phyloP scores from a whole-genome alignment of 2,888 invertebrate species.

The Drosophila macrospina region DNA sequence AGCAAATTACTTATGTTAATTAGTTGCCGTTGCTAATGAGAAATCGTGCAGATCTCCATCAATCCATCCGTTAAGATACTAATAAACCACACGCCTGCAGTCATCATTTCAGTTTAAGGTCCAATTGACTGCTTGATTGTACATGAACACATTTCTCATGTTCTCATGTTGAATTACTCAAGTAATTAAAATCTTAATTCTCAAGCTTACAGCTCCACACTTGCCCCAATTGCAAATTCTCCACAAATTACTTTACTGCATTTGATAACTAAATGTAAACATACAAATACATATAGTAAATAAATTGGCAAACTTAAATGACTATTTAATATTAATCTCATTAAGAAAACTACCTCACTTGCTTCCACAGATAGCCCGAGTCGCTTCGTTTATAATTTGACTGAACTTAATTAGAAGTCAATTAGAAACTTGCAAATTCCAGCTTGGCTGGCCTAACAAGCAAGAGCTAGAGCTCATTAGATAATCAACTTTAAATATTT shows the following conservation, averaged over 20 bases:
- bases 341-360: not conserved
- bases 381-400: not conserved
- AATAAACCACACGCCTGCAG: slow-evolving; percentile 46
- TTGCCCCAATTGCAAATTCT: too few species aligned
- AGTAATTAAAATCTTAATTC: slow-evolving; percentile 21
- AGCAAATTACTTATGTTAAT: slow-evolving; percentile 80
- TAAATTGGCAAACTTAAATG: not conserved
- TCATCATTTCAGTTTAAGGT: slow-evolving; percentile 24
- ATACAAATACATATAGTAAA: too few species aligned
- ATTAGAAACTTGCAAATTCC: slow-evolving; percentile 19
- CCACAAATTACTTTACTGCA: too few species aligned
- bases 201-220: not conserved
- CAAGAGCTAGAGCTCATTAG: not conserved
- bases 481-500: slow-evolving; percentile 1
- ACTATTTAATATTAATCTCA: not conserved
- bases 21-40: slow-evolving; percentile 72
- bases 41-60: slow-evolving; percentile 55
- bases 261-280: too few species aligned
- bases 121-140: slow-evolving; percentile 16
- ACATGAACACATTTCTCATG: too few species aligned
- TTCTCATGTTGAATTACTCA: too few species aligned
- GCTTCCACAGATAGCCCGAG: not conserved
- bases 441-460: not conserved
- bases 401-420: slow-evolving; percentile 17
- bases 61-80: slow-evolving; percentile 27